A percentile compares a stretch with the other conserved stretches of the same genome.
Conservation (phyloP, 2,797 vertebrate species). For the Glossophaga mutica region DNA sequence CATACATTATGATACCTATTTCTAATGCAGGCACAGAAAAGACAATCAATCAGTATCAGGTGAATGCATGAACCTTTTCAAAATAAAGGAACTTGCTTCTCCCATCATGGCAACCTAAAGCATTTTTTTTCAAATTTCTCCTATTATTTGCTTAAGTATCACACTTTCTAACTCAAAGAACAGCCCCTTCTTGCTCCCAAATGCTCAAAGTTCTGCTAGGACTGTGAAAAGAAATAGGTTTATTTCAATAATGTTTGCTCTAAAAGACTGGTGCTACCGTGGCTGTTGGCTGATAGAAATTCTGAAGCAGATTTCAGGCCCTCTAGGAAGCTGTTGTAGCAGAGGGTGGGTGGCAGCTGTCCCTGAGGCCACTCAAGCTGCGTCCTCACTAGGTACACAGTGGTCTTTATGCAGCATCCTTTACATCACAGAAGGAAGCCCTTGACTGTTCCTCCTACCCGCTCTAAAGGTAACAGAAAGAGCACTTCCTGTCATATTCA, state of each 20-base stretch:
- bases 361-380: background rate
- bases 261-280: background rate
- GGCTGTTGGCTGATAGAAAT: background rate
- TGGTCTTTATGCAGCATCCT: background rate
- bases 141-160: background rate
- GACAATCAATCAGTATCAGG: background rate
- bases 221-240: background rate
- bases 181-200: background rate
- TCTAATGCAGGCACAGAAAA: background rate
- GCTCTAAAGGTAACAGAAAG: background rate
- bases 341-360: background rate
- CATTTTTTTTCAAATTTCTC: background rate
- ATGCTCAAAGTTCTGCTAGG: background rate
- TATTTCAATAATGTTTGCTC: background rate
- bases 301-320: background rate
- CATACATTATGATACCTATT: background rate
- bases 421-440: background rate
- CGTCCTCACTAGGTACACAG: background rate
- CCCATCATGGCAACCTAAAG: background rate
- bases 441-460: background rate
- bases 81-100: background rate
- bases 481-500: background rate
- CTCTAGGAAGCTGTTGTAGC: background rate
- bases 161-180: background rate
- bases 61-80: background rate